phyloP scores from a whole-genome alignment of 2,113 vertebrate genomes.

The Lethenteron reissneri region DNA sequence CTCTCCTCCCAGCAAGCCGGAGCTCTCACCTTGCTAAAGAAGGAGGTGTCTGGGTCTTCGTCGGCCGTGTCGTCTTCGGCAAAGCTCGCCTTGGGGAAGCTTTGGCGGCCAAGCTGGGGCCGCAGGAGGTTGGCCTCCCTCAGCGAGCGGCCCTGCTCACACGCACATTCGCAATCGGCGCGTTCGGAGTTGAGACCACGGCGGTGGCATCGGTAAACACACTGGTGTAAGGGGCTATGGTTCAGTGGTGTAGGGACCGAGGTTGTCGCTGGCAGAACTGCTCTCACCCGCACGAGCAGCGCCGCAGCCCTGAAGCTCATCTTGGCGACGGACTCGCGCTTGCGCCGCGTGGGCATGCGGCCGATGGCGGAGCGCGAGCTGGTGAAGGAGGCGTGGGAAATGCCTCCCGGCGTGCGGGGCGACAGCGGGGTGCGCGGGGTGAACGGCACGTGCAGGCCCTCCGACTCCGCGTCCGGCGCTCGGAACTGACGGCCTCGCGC shows the following conservation, averaged over 20 bases:
- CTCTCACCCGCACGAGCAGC: constrained; percentile 53
- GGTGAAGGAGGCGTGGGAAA: constrained; percentile 82
- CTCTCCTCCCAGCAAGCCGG: too few relatives aligned
- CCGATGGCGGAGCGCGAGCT: constrained; percentile 83
- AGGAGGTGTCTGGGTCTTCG: constrained; percentile 86
- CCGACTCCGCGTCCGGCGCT: constrained; percentile 55
- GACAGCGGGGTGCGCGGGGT: constrained; percentile 48
- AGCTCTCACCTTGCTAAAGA: constrained; percentile 63
- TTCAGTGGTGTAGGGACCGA: too few relatives aligned
- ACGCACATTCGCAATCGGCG: not conserved
- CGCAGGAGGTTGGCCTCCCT: constrained; percentile 42
- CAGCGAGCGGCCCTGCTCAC: constrained; percentile 47
- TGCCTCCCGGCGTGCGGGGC: constrained; percentile 59
- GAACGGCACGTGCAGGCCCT: constrained; percentile 28
- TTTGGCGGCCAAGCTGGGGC: constrained; percentile 36
- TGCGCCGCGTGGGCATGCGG: constrained; percentile 58
- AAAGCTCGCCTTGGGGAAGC: constrained; percentile 81
- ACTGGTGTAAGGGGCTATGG: too few relatives aligned
- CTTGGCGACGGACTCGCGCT: constrained; percentile 84
- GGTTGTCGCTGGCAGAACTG: too few relatives aligned
- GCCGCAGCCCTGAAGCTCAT: constrained; percentile 95
- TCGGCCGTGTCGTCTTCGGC: constrained; percentile 75
- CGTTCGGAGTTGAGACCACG: too few relatives aligned
- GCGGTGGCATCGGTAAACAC: too few relatives aligned
- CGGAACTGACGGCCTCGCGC: constrained; percentile 79